A percentile compares a stretch with the other conserved stretches of the same genome.
phyloP scores from a whole-genome alignment of 2,113 vertebrate species.

The Capreolus pygargus region DNA sequence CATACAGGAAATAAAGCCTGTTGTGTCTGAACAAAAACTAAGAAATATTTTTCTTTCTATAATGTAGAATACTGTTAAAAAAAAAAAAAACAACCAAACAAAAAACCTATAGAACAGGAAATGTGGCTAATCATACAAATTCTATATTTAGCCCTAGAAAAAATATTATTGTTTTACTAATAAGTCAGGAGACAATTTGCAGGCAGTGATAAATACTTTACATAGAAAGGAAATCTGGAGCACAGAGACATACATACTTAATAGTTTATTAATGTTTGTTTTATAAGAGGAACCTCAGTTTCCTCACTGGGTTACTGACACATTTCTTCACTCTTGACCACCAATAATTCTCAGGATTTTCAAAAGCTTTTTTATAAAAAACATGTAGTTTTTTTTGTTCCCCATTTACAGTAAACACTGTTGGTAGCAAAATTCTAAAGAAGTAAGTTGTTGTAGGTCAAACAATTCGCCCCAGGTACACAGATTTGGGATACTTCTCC shows the following conservation, averaged over 20 bases:
- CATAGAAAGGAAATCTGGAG: background rate
- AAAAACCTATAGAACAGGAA: conserved; percentile 72
- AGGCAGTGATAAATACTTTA: background rate
- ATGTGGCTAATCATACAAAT: conserved; percentile 70
- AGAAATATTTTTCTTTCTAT: conserved; percentile 64
- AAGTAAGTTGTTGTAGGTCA: conserved; percentile 73
- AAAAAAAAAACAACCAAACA: background rate
- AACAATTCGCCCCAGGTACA: conserved; percentile 93
- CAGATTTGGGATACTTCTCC: conserved; percentile 90
- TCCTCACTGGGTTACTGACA: background rate
- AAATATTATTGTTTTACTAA: background rate
- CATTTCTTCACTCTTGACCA: background rate
- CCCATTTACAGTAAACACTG: background rate
- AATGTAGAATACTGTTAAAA: conserved; percentile 52
- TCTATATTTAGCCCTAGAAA: conserved; percentile 72
- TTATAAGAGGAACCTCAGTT: background rate
- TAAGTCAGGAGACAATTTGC: conserved; percentile 48
- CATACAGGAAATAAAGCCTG: conserved; percentile 76
- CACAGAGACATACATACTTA: conserved; percentile 32
- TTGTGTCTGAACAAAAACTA: conserved; percentile 68
- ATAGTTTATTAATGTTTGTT: background rate
- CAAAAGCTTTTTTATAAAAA: conserved; percentile 16
- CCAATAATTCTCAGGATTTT: conserved; percentile 26
- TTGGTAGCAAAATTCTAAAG: conserved; percentile 4
- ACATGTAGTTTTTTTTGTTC: background rate